These are phyloP conservation scores for Sarotherodon lohbergeri DNA, from an alignment of 2,113 vertebrate species.

Conservation along the genomic window DNA sequence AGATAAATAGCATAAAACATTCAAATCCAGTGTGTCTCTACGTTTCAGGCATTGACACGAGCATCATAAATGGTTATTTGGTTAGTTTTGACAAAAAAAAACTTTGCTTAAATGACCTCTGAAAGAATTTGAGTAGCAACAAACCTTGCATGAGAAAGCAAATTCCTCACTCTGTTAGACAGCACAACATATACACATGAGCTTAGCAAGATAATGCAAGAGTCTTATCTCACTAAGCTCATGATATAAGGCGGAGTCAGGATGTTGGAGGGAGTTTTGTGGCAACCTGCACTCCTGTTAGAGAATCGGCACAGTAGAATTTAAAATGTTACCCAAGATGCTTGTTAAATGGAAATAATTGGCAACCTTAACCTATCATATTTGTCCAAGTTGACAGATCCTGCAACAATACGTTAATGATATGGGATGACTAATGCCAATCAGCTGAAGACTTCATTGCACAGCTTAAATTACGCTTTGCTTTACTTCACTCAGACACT, in stretches of 20 bases:
- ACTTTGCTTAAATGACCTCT: neutral
- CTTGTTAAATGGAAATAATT: neutral
- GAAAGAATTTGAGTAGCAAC: neutral
- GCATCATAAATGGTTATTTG: neutral
- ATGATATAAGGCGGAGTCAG: neutral
- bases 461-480: neutral
- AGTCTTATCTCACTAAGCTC: neutral
- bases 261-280: neutral
- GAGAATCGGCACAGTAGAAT: neutral
- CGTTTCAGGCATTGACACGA: neutral
- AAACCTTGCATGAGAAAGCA: neutral
- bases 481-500: neutral
- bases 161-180: neutral
- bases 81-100: neutral
- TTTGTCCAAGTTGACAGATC: neutral
- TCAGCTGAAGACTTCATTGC: neutral
- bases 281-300: neutral
- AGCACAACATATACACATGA: neutral
- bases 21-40: neutral
- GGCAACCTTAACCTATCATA: neutral
- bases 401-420: neutral
- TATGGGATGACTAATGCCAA: neutral
- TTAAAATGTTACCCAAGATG: neutral
- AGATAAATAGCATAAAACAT: too few relatives aligned
- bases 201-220: neutral